Base-by-base conservation (phyloP, 2,888 invertebrate genomes). In the Aleiodes alternator region DNA sequence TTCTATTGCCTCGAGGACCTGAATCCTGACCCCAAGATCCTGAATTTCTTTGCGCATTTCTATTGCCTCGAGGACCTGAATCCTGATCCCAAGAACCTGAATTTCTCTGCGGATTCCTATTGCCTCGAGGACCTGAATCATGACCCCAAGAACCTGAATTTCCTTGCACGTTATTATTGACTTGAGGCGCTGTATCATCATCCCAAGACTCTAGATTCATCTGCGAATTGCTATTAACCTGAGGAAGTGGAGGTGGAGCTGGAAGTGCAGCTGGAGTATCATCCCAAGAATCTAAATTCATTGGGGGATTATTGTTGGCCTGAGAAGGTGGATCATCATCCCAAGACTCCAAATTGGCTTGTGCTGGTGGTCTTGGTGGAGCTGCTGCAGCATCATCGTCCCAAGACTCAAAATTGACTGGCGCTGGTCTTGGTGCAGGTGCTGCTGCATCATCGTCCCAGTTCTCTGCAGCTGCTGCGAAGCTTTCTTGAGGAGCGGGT, bases 201-300 rank as follows among this genome's bases (percentile, higher is more conserved):
- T 59, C 59, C 59, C 59, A 59, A 34, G 59, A 59, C 31, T 59
- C 59, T 12, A 59, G 29, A 34, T 59, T 31, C 23, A 23, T 23
- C 23, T 23, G 23, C 23, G 23, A 2, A 23, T 23, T 23, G 1
- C 23, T 23, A 2, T 23, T 23, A 4, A 6, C 11, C 8, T 8
- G 8, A 55, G n/a, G 14, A 55, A 8, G 3, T 55, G 11, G 8
- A 2, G 12, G 23, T 23, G 23, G 9, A 34, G n/a, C 31, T 59
- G 61, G 57, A 31, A 12, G 12, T 23, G 23, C 23, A 14, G 38
- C 14, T 12, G 59, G n/a, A 43, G 5, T 16, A 12, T 64, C 23
- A 64, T 64, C 43, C 64, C 64, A 64, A 12, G 43, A 43, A 8
- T 64, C 64, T 34, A 48, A 23, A 64, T 16, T 12, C 16, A 3